A percentile compares a stretch with the other conserved stretches of the same genome.
Conservation (phyloP, 2,888 invertebrate genomes). For the Ctenicera cuprea region DNA sequence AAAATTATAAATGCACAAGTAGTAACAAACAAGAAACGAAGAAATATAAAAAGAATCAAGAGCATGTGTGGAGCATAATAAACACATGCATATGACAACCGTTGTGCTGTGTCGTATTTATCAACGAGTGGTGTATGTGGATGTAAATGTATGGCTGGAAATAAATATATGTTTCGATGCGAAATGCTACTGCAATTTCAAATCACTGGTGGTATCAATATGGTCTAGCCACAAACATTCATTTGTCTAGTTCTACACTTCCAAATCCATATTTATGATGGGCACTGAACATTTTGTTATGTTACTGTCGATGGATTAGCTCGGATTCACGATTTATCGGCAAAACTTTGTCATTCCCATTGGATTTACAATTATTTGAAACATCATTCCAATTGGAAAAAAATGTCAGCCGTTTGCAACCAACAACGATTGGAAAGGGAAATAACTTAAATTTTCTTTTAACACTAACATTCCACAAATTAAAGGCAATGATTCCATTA, state of each 20-base stretch:
- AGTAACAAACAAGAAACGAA: slow-evolving; percentile 36
- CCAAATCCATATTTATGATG: slow-evolving; percentile 27
- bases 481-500: too few species aligned
- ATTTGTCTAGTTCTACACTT: slow-evolving; percentile 14
- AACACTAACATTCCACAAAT: too few species aligned
- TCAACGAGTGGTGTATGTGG: slow-evolving; percentile 43
- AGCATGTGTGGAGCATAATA: slow-evolving; percentile 56
- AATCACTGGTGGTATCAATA: slow-evolving; percentile 24
- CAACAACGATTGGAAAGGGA: background rate
- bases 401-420: background rate
- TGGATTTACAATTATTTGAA: slow-evolving; percentile 10
- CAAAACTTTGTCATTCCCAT: background rate
- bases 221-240: slow-evolving; percentile 15
- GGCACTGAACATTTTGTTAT: background rate
- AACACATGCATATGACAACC: slow-evolving; percentile 51
- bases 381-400: slow-evolving; percentile 11
- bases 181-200: background rate
- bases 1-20: slow-evolving; percentile 47
- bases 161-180: slow-evolving; percentile 38
- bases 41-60: slow-evolving; percentile 37
- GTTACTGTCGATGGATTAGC: background rate
- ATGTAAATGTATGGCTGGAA: slow-evolving; percentile 35
- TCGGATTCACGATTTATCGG: background rate
- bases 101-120: slow-evolving; percentile 49
- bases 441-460: background rate